Conservation (phyloP, 2,113 vertebrate species). For the Eclectus roratus region DNA sequence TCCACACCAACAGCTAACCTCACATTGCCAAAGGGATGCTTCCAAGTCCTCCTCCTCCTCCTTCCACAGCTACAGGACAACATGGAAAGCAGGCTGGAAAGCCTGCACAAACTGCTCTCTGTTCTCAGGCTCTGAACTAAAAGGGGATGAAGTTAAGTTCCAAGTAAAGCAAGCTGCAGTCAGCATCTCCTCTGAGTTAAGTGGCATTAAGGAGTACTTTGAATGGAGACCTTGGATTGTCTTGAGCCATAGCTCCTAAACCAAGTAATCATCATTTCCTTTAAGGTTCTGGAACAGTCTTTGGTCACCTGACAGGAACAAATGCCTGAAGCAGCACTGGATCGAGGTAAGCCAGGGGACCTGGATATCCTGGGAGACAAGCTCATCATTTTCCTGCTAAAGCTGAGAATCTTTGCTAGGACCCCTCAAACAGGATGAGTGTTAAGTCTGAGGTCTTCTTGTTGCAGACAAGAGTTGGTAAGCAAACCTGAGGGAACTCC, state of each 20-base stretch:
- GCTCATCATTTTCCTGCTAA: background rate
- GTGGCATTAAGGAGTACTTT: background rate
- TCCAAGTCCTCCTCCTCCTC: background rate
- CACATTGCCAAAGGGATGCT: background rate
- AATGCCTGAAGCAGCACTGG: background rate
- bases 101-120: background rate
- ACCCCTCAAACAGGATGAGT: background rate
- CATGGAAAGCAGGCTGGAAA: background rate
- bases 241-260: background rate
- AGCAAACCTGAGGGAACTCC: background rate
- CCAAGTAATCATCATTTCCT: background rate
- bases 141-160: background rate
- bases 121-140: background rate
- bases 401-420: background rate
- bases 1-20: background rate
- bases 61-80: background rate
- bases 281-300: background rate
- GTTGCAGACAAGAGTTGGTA: background rate
- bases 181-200: conserved; percentile 21
- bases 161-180: background rate
- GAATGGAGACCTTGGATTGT: background rate
- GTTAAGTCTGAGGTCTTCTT: background rate
- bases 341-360: background rate
- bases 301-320: accelerated
- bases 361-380: background rate